phyloP scores from a whole-genome alignment of 2,113 vertebrate species.

The Gracilinanus agilis region DNA sequence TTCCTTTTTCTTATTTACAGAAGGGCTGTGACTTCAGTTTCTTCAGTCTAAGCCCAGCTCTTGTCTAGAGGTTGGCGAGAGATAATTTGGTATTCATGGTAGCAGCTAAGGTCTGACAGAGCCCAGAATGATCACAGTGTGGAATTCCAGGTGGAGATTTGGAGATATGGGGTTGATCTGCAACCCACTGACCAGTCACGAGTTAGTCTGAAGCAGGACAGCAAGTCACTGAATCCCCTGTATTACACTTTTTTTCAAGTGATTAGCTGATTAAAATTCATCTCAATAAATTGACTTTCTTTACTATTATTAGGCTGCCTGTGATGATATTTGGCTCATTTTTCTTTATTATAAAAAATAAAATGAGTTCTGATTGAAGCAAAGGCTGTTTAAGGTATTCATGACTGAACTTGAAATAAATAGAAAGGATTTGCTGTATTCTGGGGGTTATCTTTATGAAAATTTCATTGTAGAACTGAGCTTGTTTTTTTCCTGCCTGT shows the following conservation, averaged over 20 bases:
- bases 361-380: conserved; percentile 35
- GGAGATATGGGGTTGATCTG: conserved; percentile 62
- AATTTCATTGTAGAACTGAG: conserved; percentile 37
- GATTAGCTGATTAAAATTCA: conserved; percentile 10
- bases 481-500: conserved; percentile 23
- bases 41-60: neutral
- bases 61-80: neutral
- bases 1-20: conserved; percentile 17
- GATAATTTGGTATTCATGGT: conserved; percentile 41
- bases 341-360: conserved; percentile 13
- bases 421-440: neutral
- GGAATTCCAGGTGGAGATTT: conserved; percentile 62
- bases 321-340: neutral
- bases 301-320: neutral
- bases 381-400: conserved; percentile 20
- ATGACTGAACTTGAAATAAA: conserved; percentile 18
- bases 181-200: conserved; percentile 52
- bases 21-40: neutral
- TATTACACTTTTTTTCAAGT: neutral
- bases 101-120: conserved; percentile 45
- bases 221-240: conserved; percentile 4
- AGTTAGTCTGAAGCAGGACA: conserved; percentile 58
- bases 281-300: neutral
- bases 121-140: conserved; percentile 25
- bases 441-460: conserved; percentile 54